Conservation (phyloP, 2,888 invertebrate genomes). For the Spodoptera littoralis region DNA sequence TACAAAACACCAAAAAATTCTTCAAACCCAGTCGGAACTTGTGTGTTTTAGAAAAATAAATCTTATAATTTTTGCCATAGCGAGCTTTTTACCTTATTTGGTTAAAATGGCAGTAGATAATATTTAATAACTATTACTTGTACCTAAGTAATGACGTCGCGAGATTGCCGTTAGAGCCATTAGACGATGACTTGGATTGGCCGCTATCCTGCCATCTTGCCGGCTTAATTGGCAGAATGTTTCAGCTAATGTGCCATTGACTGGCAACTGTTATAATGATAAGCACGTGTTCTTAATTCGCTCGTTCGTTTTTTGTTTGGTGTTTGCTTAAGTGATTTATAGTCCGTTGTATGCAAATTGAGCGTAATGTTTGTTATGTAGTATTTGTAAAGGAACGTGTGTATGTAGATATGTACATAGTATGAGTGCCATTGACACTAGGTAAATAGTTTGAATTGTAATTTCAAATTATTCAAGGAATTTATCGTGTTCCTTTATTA, state of each 20-base stretch:
- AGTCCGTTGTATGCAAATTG: conserved; percentile 22
- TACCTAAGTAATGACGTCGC: conserved; percentile 52
- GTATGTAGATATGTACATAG: no score
- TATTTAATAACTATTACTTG: conserved; percentile 60
- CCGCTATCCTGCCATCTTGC: conserved; percentile 68
- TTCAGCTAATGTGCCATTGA: conserved; percentile 65
- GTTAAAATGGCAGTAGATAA: conserved; percentile 34
- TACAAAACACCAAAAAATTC: conserved; percentile 14
- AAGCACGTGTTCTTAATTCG: conserved; percentile 36
- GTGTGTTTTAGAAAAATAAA: conserved; percentile 15
- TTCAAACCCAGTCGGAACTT: background rate
- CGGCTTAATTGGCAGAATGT: conserved; percentile 69
- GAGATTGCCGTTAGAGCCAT: conserved; percentile 61
- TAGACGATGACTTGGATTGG: conserved; percentile 71
- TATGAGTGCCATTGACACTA: no score
- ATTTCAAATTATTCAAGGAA: no score
- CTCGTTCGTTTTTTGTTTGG: conserved; percentile 19
- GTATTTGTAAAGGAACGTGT: background rate
- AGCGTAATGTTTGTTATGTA: background rate
- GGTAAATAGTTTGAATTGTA: no score
- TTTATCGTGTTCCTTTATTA: no score
- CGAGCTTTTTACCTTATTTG: conserved; percentile 31
- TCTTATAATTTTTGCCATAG: conserved; percentile 31
- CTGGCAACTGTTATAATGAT: conserved; percentile 42
- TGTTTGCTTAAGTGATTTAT: conserved; percentile 36